These are phyloP conservation scores for Nettapus auritus DNA, from an alignment of 2,113 vertebrate genomes.

Conservation along the genomic window DNA sequence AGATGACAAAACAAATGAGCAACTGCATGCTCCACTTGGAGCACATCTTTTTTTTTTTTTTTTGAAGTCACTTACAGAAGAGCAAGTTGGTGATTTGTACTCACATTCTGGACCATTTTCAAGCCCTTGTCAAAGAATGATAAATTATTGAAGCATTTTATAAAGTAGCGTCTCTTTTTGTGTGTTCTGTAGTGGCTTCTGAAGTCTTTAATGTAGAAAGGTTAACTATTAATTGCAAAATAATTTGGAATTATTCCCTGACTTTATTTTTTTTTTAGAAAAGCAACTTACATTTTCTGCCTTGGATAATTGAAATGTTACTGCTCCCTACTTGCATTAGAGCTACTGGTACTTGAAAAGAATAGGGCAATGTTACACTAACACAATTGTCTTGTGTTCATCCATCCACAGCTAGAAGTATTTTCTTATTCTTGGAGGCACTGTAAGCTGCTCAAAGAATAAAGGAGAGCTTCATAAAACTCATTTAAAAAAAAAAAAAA, in stretches of 20 bases:
- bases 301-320: neutral
- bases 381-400: neutral
- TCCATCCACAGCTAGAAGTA: neutral
- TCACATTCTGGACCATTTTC: slow-evolving; percentile 36
- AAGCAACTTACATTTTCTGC: neutral
- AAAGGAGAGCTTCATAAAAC: slow-evolving; percentile 12
- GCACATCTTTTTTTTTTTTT: slow-evolving; percentile 18
- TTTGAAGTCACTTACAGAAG: slow-evolving; percentile 32
- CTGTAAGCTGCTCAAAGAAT: neutral
- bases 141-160: slow-evolving; percentile 51
- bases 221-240: slow-evolving; percentile 60
- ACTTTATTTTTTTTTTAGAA: neutral
- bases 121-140: slow-evolving; percentile 59
- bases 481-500: neutral
- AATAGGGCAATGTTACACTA: neutral
- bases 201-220: slow-evolving; percentile 36
- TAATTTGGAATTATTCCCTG: slow-evolving; percentile 45
- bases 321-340: neutral
- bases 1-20: slow-evolving; percentile 39
- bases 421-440: neutral
- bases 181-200: neutral
- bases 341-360: neutral
- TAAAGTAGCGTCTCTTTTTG: slow-evolving; percentile 33
- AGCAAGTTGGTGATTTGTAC: slow-evolving; percentile 58
- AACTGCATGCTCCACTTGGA: neutral